Evolutionary conservation across 30 jellyfish, hydroid and myxozoan genomes (phyloP), one percentile per base, ranked within the genome.

Genomic region (Aurelia sp.): DNA sequence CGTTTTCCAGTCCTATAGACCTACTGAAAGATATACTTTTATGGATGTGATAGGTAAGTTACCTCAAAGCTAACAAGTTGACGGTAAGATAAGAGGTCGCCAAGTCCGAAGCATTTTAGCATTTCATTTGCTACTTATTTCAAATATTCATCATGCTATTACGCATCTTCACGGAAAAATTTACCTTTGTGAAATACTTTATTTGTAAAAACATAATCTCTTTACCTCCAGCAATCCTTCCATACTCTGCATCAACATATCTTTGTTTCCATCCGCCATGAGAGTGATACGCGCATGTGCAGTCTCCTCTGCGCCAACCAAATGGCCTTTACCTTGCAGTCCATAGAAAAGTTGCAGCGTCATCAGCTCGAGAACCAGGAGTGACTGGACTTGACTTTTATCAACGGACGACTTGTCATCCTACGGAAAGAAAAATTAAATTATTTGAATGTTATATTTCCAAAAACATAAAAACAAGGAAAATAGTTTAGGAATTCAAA

Each of bases 141-240:
- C 33, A 0, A 27, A 27, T 27, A 27, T 27, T 27, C 33, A 27
- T 27, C 33, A 1, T 27, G 33, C 33, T 2, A 27, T 27, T 2
- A 27, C 33, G 2, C 1, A 27, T 27, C 33, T 27, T 1, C 33
- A 27, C 33, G 33, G 33, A 27, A 27, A 27, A 27, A 2, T 27
- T 1, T 27, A 27, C 2, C 33, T 27, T 27, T 27, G 33, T 27
- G 33, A 27, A 27, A 27, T 27, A 27, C 33, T 27, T 27, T 27
- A 27, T 27, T 27, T 27, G 33, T 2, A 27, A 6, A 44, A 44
- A 13, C 9, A 9, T 16, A 44, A 12, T 12, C 13, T 8, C 0
- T 9, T 57, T 40, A 96, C 99, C 98, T 96, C 99, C 12, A 87
- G 87, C 57, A 96, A 68, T n/a, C 97, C 96, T 53, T 96, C 99